phyloP scores from a whole-genome alignment of 1,140 invertebrate species.

The Tetramorium parvispinum region DNA sequence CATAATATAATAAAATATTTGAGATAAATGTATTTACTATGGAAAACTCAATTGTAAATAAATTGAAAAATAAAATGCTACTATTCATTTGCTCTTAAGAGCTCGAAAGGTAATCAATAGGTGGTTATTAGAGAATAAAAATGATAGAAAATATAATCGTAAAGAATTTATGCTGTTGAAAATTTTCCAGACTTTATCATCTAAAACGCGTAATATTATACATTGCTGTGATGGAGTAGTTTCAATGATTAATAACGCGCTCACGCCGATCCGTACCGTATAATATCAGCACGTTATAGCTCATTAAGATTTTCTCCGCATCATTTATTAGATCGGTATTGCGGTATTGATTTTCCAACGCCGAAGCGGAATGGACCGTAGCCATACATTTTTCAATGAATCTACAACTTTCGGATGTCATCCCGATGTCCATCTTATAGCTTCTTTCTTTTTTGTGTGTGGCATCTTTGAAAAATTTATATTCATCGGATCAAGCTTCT shows the following conservation, averaged over 20 bases:
- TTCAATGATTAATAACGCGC: conserved; percentile 40
- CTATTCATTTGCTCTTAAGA: not conserved
- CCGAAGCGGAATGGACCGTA: not conserved
- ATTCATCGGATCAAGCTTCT: conserved; percentile 21
- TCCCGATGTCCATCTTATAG: conserved; percentile 21
- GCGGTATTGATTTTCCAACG: conserved; percentile 27
- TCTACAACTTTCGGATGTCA: conserved; percentile 46
- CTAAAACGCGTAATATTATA: conserved; percentile 12
- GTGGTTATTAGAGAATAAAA: not conserved
- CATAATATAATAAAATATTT: not conserved
- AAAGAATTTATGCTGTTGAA: not conserved
- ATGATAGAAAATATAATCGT: not conserved
- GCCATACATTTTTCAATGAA: conserved; percentile 30
- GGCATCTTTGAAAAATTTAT: conserved; percentile 41
- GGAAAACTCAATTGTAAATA: not conserved
- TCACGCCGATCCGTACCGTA: not conserved
- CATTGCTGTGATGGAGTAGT: conserved; percentile 9
- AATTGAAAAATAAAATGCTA: not conserved
- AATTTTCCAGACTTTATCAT: conserved; percentile 27
- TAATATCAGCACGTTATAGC: conserved; percentile 26
- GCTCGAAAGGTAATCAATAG: not conserved
- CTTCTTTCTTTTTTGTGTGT: conserved; percentile 7
- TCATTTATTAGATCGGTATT: conserved; percentile 37
- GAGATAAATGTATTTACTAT: not conserved
- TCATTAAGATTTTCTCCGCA: conserved; percentile 29